Evolutionary conservation across 2,113 vertebrate species (phyloP).

Genomic region (Emydura subglobosa): DNA sequence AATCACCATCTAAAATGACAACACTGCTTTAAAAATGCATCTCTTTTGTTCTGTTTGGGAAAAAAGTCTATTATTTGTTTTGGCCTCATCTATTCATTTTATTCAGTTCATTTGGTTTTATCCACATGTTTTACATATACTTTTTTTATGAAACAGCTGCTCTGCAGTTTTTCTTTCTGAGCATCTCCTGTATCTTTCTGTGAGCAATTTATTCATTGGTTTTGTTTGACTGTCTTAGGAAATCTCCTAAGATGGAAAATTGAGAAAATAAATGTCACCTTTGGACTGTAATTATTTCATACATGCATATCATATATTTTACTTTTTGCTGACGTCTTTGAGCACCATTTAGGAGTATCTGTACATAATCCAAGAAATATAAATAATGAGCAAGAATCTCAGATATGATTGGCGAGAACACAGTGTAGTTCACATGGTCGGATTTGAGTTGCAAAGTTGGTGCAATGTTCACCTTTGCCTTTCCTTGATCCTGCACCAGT

Average conservation of each 20-base stretch:
- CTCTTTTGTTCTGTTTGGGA: slow-evolving; percentile 15
- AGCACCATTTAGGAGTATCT: neutral
- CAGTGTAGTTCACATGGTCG: neutral
- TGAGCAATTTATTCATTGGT: neutral
- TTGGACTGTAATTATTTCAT: neutral
- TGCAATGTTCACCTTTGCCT: neutral
- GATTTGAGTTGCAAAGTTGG: neutral
- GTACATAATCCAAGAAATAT: neutral
- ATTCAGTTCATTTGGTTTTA: neutral
- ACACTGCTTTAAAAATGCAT: neutral
- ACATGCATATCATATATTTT: neutral
- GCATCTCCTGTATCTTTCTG: neutral
- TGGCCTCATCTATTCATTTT: neutral
- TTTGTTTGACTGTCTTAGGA: no score
- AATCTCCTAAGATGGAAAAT: neutral
- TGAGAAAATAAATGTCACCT: neutral
- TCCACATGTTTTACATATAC: neutral
- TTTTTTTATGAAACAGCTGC: neutral
- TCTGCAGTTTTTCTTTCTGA: neutral
- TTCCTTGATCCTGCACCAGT: no score
- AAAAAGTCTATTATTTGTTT: neutral
- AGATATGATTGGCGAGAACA: slow-evolving; percentile 37
- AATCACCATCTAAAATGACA: neutral
- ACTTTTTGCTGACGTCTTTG: neutral
- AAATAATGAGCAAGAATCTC: neutral